phyloP scores from a whole-genome alignment of 2,797 vertebrate species.

The Argentina silus region DNA sequence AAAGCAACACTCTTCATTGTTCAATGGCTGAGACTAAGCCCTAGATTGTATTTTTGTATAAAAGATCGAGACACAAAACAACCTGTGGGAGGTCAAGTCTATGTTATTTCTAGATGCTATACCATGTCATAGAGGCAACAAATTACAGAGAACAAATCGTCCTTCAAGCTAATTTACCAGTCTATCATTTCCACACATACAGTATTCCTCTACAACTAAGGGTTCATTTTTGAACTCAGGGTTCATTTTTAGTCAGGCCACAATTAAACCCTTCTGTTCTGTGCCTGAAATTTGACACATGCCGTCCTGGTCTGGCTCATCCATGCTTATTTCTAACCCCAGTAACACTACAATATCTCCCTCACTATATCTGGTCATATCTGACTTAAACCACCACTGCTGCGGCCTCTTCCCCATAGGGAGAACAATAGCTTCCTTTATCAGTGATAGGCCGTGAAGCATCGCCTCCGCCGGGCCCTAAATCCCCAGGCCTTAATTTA shows the following conservation, averaged over 20 bases:
- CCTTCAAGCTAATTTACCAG: not conserved
- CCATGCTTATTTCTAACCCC: slow-evolving; percentile 17
- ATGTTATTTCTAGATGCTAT: not conserved
- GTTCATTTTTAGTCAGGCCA: not conserved
- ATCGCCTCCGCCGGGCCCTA: slow-evolving; percentile 44
- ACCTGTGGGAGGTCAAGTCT: slow-evolving; percentile 3
- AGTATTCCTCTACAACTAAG: not conserved
- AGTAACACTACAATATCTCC: slow-evolving; percentile 8
- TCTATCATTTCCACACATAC: not conserved
- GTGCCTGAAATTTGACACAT: not conserved
- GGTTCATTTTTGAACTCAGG: not conserved
- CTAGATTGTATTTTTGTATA: not conserved
- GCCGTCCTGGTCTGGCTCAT: slow-evolving; percentile 1
- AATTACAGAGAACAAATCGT: slow-evolving; percentile 1
- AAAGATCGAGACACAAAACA: not conserved
- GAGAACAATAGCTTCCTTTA: slow-evolving; percentile 52
- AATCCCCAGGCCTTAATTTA: slow-evolving; percentile 40
- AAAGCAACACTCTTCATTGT: not conserved
- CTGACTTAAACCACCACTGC: slow-evolving; percentile 16
- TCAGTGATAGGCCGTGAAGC: slow-evolving; percentile 39
- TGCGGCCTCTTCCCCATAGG: slow-evolving; percentile 10
- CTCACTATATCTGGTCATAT: slow-evolving; percentile 16
- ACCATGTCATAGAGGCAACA: slow-evolving; percentile 7
- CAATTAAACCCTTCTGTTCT: slow-evolving; percentile 14
- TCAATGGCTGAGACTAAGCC: not conserved